Percentiles rank a stretch among this genome's conserved stretches.
Evolutionary conservation across 2,888 invertebrate species (phyloP).

Genomic region (Lutraria lutraria): DNA sequence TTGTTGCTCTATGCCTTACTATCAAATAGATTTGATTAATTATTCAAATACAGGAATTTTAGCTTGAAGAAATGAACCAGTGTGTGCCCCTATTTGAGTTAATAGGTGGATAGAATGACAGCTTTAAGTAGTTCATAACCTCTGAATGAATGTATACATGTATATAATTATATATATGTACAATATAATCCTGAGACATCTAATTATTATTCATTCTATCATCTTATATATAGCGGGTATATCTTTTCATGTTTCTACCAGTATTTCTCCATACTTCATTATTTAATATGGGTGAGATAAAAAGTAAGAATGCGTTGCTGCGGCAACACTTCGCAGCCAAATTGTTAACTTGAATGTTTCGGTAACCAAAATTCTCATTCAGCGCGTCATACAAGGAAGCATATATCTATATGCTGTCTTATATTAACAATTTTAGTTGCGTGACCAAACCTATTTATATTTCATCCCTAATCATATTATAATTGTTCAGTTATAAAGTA

Average conservation of each 20-base stretch:
- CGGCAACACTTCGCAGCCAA: too few relatives aligned
- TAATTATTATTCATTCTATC: background rate
- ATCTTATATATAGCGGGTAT: background rate
- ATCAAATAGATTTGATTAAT: too few relatives aligned
- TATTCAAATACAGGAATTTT: too few relatives aligned
- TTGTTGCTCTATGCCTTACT: too few relatives aligned
- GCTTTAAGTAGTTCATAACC: too few relatives aligned
- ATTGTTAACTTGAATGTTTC: background rate
- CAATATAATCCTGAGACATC: conserved; percentile 11
- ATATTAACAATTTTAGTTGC: background rate
- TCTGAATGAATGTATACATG: too few relatives aligned
- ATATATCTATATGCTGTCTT: too few relatives aligned
- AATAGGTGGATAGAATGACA: too few relatives aligned
- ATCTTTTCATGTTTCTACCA: background rate
- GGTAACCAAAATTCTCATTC: background rate
- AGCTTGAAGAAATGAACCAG: too few relatives aligned
- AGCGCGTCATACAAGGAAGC: too few relatives aligned
- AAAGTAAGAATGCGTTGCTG: background rate
- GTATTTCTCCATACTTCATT: conserved; percentile 13
- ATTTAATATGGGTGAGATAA: background rate
- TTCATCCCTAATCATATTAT: background rate
- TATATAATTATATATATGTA: background rate
- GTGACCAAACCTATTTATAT: background rate
- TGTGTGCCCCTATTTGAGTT: too few relatives aligned
- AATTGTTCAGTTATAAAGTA: background rate